Evolutionary conservation across 2,888 invertebrate species (phyloP).

Genomic region (Mimachlamys varia): DNA sequence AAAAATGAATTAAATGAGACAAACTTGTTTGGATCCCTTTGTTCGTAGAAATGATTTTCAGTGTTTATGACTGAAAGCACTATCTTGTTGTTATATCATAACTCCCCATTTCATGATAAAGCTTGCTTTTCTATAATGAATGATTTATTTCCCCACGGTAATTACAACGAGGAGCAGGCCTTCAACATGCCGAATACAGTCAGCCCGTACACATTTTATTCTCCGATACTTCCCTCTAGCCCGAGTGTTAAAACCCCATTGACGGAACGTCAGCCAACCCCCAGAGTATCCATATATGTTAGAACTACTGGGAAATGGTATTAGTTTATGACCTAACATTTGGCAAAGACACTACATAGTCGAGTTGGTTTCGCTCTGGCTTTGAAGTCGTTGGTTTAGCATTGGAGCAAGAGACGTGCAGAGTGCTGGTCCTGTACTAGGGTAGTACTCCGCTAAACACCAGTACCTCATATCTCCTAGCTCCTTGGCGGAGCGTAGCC

Average conservation of each 20-base stretch:
- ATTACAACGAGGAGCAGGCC: slow-evolving; percentile 3
- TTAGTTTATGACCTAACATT: slow-evolving; percentile 17
- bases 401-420: slow-evolving; percentile 24
- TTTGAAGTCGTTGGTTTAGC: slow-evolving; percentile 9
- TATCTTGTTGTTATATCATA: background rate
- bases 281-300: background rate
- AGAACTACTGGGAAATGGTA: slow-evolving; percentile 33
- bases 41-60: slow-evolving; percentile 1
- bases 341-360: slow-evolving; percentile 19
- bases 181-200: slow-evolving; percentile 28
- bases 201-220: slow-evolving; percentile 27
- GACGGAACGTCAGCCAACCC: slow-evolving; percentile 31
- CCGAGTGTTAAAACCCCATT: slow-evolving; percentile 5
- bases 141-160: slow-evolving; percentile 31
- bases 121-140: slow-evolving; percentile 28
- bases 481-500: slow-evolving; percentile 6
- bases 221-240: background rate
- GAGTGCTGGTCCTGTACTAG: slow-evolving; percentile 13
- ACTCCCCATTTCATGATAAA: slow-evolving; percentile 7
- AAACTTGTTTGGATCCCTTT: background rate
- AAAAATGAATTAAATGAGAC: background rate
- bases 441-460: slow-evolving; percentile 16
- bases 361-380: background rate
- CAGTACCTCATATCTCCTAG: slow-evolving; percentile 15
- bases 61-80: background rate